A percentile compares a stretch with the other conserved stretches of the same genome.
phyloP scores from a whole-genome alignment of 2,888 invertebrate genomes.

The Brenthis hecate region DNA sequence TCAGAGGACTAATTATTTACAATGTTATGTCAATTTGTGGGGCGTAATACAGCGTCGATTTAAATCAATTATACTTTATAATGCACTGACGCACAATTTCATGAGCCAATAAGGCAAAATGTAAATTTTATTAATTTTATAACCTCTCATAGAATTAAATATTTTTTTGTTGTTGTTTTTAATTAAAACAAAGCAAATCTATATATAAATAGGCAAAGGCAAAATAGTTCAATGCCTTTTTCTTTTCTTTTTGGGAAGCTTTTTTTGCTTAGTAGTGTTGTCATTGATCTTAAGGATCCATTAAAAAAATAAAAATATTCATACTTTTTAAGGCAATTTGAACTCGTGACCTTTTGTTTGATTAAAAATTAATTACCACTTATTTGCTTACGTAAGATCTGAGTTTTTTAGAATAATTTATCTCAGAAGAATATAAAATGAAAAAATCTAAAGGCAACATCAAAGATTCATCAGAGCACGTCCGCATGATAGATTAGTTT shows the following conservation, averaged over 20 bases:
- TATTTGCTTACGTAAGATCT: too few species aligned
- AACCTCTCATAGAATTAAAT: too few species aligned
- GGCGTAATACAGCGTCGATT: slow-evolving; percentile 1
- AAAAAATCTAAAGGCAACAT: slow-evolving; percentile 7
- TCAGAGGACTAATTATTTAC: neutral
- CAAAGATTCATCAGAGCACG: slow-evolving; percentile 27
- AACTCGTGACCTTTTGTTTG: too few species aligned
- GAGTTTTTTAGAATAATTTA: too few species aligned
- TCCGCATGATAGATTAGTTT: slow-evolving; percentile 32
- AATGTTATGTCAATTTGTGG: slow-evolving; percentile 5
- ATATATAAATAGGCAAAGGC: neutral
- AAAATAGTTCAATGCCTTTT: neutral
- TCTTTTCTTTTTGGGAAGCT: neutral
- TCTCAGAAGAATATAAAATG: neutral
- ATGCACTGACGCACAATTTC: neutral
- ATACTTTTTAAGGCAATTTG: neutral
- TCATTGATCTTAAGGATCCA: neutral
- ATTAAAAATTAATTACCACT: too few species aligned
- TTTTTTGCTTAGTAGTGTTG: too few species aligned
- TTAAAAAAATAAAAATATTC: neutral
- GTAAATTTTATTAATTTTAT: too few species aligned
- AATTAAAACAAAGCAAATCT: too few species aligned
- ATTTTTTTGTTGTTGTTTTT: too few species aligned
- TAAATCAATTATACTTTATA: slow-evolving; percentile 15
- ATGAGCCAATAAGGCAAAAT: too few species aligned